phyloP scores from a whole-genome alignment of 1,140 invertebrate genomes.

The Acyrthosiphon pisum region DNA sequence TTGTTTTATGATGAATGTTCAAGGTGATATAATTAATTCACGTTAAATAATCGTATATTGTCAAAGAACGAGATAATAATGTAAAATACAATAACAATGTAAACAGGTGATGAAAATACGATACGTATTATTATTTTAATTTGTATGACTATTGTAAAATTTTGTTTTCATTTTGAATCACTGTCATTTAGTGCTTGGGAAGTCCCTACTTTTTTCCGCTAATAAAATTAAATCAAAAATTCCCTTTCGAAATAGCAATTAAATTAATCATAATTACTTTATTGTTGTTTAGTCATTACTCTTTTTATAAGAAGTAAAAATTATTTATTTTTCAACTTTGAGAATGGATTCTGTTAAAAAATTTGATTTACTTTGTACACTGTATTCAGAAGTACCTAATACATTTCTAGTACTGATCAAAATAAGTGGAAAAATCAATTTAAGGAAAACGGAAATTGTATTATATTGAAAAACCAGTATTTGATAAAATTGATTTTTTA shows the following conservation, averaged over 20 bases:
- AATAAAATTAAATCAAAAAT: too few relatives aligned
- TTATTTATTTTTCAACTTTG: too few relatives aligned
- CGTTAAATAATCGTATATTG: not conserved
- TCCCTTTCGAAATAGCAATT: not conserved
- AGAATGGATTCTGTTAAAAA: too few relatives aligned
- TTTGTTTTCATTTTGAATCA: not conserved
- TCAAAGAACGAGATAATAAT: not conserved
- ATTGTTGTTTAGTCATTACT: not conserved
- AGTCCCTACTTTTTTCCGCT: not conserved
- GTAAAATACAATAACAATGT: not conserved
- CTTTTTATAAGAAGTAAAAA: too few relatives aligned
- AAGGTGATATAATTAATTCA: not conserved
- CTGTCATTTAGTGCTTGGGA: not conserved
- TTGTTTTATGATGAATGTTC: not conserved
- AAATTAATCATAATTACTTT: not conserved
- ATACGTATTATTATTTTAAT: not conserved
- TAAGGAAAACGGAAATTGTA: too few relatives aligned
- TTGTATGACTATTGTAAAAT: not conserved
- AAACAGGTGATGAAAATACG: not conserved
- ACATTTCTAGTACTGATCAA: too few relatives aligned
- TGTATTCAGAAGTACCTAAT: too few relatives aligned
- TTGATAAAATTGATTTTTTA: too few relatives aligned
- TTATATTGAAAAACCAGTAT: too few relatives aligned
- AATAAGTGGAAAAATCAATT: too few relatives aligned
- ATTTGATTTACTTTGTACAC: too few relatives aligned